phyloP scores from a whole-genome alignment of 2,797 vertebrate species.

The Gila robusta region DNA sequence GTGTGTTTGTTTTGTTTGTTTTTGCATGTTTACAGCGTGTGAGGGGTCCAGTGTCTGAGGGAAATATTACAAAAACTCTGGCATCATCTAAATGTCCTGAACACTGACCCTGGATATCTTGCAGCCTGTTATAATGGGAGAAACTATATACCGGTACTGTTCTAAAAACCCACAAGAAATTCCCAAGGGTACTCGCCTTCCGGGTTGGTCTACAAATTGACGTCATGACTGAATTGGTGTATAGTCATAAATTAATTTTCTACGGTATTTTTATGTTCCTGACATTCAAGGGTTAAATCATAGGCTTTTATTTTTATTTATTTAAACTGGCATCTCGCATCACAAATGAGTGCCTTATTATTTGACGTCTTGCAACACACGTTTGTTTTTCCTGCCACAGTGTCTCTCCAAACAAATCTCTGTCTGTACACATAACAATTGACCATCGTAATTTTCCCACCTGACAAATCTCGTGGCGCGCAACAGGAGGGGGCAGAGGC shows the following conservation, averaged over 20 bases:
- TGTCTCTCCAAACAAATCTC: neutral
- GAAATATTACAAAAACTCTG: neutral
- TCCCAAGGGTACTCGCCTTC: neutral
- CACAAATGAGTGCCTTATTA: neutral
- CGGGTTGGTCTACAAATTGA: neutral
- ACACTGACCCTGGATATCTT: neutral
- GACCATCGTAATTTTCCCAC: constrained; percentile 28
- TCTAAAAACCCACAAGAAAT: neutral
- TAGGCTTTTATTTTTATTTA: neutral
- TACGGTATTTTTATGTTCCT: neutral
- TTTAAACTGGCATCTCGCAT: neutral
- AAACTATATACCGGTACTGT: too few relatives aligned
- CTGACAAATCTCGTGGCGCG: constrained; percentile 12
- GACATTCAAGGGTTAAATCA: constrained; percentile 1
- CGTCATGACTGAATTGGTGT: neutral
- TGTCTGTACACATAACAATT: neutral
- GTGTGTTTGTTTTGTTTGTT: too few relatives aligned
- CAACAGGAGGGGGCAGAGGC: constrained; percentile 52
- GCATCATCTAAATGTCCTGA: neutral
- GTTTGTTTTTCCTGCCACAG: neutral
- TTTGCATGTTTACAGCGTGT: neutral
- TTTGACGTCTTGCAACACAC: neutral
- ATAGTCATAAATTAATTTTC: neutral
- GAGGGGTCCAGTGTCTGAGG: neutral
- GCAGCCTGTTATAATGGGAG: neutral